These are phyloP conservation scores for Xiphophorus couchianus DNA, from an alignment of 2,113 vertebrate genomes.

Conservation along the genomic window DNA sequence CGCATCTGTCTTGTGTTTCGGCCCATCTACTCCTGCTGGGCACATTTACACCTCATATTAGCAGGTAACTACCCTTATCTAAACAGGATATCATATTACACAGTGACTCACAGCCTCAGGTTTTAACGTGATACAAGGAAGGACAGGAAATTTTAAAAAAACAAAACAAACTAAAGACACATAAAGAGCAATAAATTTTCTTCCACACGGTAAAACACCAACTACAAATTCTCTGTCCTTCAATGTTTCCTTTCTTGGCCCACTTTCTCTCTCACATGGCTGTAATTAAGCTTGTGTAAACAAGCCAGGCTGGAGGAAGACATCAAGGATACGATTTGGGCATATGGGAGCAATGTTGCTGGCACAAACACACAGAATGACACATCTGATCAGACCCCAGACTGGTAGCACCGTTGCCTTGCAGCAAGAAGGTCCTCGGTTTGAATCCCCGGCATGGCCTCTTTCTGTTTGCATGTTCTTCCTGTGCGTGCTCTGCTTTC, in stretches of 20 bases:
- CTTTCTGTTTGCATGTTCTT: too few species aligned
- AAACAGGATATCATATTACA: neutral
- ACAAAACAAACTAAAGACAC: neutral
- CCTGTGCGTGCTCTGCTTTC: too few species aligned
- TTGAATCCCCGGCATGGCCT: too few species aligned
- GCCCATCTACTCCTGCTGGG: conserved; percentile 9
- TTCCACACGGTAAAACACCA: conserved; percentile 26
- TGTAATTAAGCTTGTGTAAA: conserved; percentile 69
- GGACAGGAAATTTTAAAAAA: neutral
- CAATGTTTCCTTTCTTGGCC: conserved; percentile 15
- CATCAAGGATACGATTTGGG: conserved; percentile 58
- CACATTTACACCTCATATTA: conserved; percentile 24
- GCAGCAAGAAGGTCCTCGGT: too few species aligned
- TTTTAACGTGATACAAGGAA: conserved; percentile 4
- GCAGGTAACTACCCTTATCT: conserved; percentile 5
- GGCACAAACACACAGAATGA: conserved; percentile 40
- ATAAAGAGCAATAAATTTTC: conserved; percentile 28
- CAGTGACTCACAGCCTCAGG: conserved; percentile 17
- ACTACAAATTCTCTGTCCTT: conserved; percentile 10
- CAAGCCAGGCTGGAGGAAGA: conserved; percentile 57
- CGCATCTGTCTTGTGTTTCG: conserved; percentile 8
- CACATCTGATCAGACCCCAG: conserved; percentile 6
- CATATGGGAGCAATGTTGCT: conserved; percentile 45
- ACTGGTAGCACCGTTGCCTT: neutral
- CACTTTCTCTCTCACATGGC: conserved; percentile 56